Evolutionary conservation across 1,140 invertebrate genomes (phyloP).

Genomic region (Euglossa dilemma): DNA sequence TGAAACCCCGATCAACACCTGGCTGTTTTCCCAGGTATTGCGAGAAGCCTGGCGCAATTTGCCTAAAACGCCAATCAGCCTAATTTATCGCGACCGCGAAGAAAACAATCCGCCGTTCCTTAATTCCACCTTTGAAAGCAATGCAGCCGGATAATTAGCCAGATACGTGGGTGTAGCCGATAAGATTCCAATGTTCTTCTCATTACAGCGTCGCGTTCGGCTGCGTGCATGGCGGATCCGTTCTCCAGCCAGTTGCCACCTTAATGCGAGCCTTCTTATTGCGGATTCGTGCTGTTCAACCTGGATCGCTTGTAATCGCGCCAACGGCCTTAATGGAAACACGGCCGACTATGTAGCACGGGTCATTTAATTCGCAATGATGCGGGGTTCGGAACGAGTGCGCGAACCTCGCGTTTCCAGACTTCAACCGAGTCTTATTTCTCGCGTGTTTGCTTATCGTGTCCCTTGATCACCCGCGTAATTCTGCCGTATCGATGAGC

Average conservation of each 20-base stretch:
- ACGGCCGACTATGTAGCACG: conserved; percentile 47
- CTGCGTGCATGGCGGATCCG: conserved; percentile 55
- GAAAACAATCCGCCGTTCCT: conserved; percentile 26
- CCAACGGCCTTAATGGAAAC: conserved; percentile 60
- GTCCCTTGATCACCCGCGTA: neutral
- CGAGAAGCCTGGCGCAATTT: neutral
- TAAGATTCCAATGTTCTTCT: conserved; percentile 67
- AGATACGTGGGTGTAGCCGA: conserved; percentile 58
- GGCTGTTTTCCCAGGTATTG: too few species aligned
- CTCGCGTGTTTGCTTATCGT: conserved; percentile 1
- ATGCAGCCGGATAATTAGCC: conserved; percentile 64
- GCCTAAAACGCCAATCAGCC: neutral
- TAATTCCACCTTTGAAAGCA: conserved; percentile 52
- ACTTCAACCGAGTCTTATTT: neutral
- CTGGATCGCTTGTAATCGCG: conserved; percentile 49
- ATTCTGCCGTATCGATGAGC: neutral
- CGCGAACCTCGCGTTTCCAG: neutral
- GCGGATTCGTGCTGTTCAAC: conserved; percentile 56
- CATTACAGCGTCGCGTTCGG: conserved; percentile 56
- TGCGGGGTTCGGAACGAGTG: conserved; percentile 11
- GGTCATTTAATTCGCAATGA: conserved; percentile 43
- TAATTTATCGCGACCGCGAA: neutral
- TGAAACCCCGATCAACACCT: too few species aligned
- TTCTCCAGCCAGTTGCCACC: conserved; percentile 54
- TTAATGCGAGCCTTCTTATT: conserved; percentile 62